Conservation (phyloP, 37 sponge, comb jelly and placozoan species). For the Axinella damicornis region DNA sequence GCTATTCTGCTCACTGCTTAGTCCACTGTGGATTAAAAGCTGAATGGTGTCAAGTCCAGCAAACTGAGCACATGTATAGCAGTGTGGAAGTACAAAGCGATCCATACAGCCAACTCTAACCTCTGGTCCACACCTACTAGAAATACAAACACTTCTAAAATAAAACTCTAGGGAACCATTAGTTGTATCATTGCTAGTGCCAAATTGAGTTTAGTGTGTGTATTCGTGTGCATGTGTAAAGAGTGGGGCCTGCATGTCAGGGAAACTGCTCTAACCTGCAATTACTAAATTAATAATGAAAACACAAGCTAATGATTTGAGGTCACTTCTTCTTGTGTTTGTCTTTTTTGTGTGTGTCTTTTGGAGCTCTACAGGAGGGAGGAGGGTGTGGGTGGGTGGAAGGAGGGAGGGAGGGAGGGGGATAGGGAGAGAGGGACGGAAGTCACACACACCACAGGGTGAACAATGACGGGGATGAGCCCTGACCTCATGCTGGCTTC, state of each 20-base stretch:
- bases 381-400: not conserved
- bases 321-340: constrained; percentile 49
- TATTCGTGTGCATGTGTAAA: not conserved
- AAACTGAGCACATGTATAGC: too few species aligned
- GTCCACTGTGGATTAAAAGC: too few species aligned
- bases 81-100: too few species aligned
- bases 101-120: too few species aligned
- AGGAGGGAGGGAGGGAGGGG: not conserved
- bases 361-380: not conserved
- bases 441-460: not conserved
- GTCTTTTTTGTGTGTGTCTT: constrained; percentile 20
- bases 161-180: too few species aligned
- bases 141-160: too few species aligned
- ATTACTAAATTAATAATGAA: not conserved
- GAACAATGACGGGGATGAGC: not conserved
- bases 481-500: constrained; percentile 56
- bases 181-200: not conserved
- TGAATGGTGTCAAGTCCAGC: too few species aligned
- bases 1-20: too few species aligned
- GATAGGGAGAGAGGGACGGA: not conserved
- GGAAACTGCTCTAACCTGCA: too few species aligned
- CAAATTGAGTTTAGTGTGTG: not conserved
- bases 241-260: not conserved
- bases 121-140: too few species aligned
- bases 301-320: not conserved